Evolutionary conservation across 2,888 invertebrate genomes (phyloP), one percentile per base, ranked within the genome.

Genomic region (Tryphoninae sp.): DNA sequence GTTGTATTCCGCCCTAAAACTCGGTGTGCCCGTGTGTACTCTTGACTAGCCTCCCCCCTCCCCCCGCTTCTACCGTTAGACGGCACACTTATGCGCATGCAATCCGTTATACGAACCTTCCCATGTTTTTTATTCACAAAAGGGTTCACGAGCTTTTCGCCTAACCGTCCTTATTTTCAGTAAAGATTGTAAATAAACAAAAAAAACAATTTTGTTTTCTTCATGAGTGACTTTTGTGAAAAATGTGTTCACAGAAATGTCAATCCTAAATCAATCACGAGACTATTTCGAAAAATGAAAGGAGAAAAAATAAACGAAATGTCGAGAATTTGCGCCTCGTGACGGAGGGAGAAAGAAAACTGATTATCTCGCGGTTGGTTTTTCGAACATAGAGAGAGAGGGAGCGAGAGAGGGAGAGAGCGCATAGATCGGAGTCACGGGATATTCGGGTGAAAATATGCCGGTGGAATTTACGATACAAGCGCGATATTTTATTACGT

Each of bases 401-500:
- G 58, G 71, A 71, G 23, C 16, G 51, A 16, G 26, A 26, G 26
- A 26, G 65, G 55, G 77, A 80, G 79, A 83, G 81, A 78, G 81
- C 68, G 73, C 76, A 83, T 82, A 84, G 75, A 75, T 76, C 68
- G 55, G 78, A 83, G 85, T 85, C 81, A 84, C 84, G 86, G 86
- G 83, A 33, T 84, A 87, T 86, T 87, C 86, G 84, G 85, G 79
- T 82, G 85, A 87, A 88, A 89, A 88, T 89, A 89, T 87, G 86
- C 87, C 84, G 82, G 71, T 82, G 85, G 85, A 88, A 89, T 89
- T 89, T 89, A 89, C 88, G 89, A 89, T 86, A 87, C 87, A 88
- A 87, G 86, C 87, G 87, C 86, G 85, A 88, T 88, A 88, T 89
- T 89, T 89, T 89, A 89, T 89, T 89, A 88, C 88, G 87, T 89